Base-by-base conservation (phyloP, 2,888 invertebrate species). In the Luperina nickerlii region DNA sequence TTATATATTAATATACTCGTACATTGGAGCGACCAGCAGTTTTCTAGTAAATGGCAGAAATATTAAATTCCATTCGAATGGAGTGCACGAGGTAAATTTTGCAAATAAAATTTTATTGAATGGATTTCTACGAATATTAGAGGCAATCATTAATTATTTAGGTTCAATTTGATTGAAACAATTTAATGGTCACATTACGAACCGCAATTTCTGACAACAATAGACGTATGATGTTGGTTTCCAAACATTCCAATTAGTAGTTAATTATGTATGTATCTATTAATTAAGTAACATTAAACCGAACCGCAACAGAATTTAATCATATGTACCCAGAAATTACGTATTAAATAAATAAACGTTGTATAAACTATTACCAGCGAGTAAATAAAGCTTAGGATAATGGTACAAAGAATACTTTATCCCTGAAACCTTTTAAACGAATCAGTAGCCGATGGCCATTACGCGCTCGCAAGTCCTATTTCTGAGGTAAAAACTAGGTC, bases 381-480 rank as follows among this genome's bases (percentile, higher is more conserved):
- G 80, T 83, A 81, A 83, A 32, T 32, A 32, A 32, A 85, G 69
- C 83, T 85, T 71, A 83, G 74, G 86, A 75, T 81, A 72, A 85
- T 72, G 74, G 74, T 76, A 83, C 81, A 79, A 77, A 85, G 80
- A 86, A 84, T 79, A 82, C 85, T 90, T 91, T 89, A 91, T 90
- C 83, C 84, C 83, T 84, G 83, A 91, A 92, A 90, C 90, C 91
- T 92, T 92, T 92, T 92, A 91, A 91, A 92, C 86, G 89, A 90
- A 92, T 91, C 89, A 89, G 86, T 82, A 87, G 78, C 78, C 85
- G 90, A 91, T 90, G 86, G 90, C 89, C 88, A 90, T 92, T 90
- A 90, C 89, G 85, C 81, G 87, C 79, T 89, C 68, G 78, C 86
- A 90, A 89, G 89, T 88, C 89, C 88, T 87, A 89, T 90, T 90